Base-by-base conservation (phyloP, 2,113 vertebrate genomes). In the Muscicapa adusta region DNA sequence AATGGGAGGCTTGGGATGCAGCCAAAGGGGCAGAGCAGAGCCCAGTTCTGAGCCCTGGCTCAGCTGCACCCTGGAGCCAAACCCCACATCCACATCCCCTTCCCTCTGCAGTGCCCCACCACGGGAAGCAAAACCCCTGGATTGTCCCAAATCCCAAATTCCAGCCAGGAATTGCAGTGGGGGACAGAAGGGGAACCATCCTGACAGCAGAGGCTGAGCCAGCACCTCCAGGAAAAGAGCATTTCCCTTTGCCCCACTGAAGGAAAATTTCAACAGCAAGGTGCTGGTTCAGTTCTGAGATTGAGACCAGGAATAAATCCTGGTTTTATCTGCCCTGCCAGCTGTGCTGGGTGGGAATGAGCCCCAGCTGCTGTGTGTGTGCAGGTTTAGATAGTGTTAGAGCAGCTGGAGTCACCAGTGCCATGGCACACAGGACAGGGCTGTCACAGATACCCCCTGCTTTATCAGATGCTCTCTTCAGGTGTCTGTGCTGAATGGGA, bases 101-200 rank as follows among this genome's bases (percentile, higher is more conserved):
- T 25, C 19, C 19, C 25, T 48, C 47, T 29, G 36, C 40, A 29
- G 2, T 40, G 54, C 12, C 33, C n/a, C 8, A 12, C 24, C n/a
- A 1, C 0, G 4, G 38, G 38, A 31, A 14, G n/a, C 42, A 1
- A 40, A 43, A 63, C 1, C 53, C 22, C n/a, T 14, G 18, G 20
- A 20, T 2, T 3, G 2, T 3, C 4, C 9, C 61, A 16, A 12
- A 48, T 3, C 4, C 9, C 61, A 16, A 12, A 48, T 2, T 16
- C 28, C 34, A 45, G 16, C 7, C 45, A 23, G 38, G 38, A 38
- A 14, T 2, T 20, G 14, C 24, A 45, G 40, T 38, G 40, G 8
- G 29, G 61, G 26, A 12, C 22, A n/a, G 33, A 2, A 38, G 22
- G 31, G 36, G 23, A 77, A 6, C 11, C 72, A 60, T 5, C 13